phyloP scores from a whole-genome alignment of 1,140 invertebrate species.

The Drosophila orena region DNA sequence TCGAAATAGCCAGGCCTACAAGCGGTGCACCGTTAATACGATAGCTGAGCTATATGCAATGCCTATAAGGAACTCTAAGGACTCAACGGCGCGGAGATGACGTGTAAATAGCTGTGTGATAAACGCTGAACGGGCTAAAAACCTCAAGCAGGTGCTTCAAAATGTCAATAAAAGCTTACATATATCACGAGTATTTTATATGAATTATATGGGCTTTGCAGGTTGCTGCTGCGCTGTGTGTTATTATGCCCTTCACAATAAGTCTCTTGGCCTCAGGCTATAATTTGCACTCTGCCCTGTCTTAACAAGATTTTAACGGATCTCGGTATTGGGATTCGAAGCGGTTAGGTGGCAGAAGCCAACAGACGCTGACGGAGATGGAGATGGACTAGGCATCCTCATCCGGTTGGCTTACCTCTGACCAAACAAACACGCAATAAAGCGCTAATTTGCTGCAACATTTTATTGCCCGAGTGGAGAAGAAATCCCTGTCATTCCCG shows the following conservation, averaged over 20 bases:
- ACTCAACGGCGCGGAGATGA: conserved; percentile 10
- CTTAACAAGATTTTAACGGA: conserved; percentile 74
- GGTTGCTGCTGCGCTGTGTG: conserved; percentile 3
- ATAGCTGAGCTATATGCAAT: conserved; percentile 65
- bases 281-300: conserved; percentile 32
- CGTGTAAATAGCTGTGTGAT: conserved; percentile 78
- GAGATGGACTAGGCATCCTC: conserved; percentile 10
- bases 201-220: conserved; percentile 24
- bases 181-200: conserved; percentile 47
- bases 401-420: conserved; percentile 43
- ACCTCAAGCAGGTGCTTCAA: conserved; percentile 27
- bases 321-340: conserved; percentile 1
- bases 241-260: conserved; percentile 40
- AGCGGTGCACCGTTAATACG: conserved; percentile 42
- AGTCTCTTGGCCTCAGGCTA: conserved; percentile 24
- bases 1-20: conserved; percentile 73
- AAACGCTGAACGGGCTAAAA: conserved; percentile 31
- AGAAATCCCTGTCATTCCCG: conserved; percentile 49
- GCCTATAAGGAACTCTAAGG: conserved; percentile 54
- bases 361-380: conserved; percentile 1
- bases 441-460: conserved; percentile 76
- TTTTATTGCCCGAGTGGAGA: conserved; percentile 57
- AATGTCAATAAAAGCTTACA: conserved; percentile 74
- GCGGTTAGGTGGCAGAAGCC: conserved; percentile 5
- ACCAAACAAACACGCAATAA: conserved; percentile 80